A percentile compares a stretch with the other conserved stretches of the same genome.
phyloP scores from a whole-genome alignment of 2,797 vertebrate genomes.

The Cyprinella venusta region DNA sequence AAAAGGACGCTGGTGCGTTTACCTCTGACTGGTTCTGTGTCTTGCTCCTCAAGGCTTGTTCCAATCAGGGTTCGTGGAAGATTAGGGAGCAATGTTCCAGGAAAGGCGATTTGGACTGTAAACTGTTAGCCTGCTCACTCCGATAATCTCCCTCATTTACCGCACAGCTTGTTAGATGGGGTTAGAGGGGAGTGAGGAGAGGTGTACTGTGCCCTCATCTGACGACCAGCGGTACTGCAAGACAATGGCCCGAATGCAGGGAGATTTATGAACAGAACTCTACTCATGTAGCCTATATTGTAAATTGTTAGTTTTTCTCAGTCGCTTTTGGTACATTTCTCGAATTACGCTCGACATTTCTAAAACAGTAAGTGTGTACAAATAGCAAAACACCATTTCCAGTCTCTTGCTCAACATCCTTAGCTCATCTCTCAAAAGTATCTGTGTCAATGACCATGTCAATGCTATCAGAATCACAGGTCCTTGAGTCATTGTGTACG shows the following conservation, averaged over 20 bases:
- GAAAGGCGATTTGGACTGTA: slow-evolving; percentile 73
- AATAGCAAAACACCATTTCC: too few relatives aligned
- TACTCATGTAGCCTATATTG: not conserved
- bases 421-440: too few relatives aligned
- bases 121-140: slow-evolving; percentile 71
- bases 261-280: too few relatives aligned
- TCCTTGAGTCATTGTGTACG: too few relatives aligned
- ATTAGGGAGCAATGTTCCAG: slow-evolving; percentile 73
- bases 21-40: slow-evolving; percentile 31
- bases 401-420: too few relatives aligned
- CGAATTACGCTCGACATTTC: too few relatives aligned
- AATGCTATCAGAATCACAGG: too few relatives aligned
- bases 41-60: slow-evolving; percentile 63
- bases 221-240: slow-evolving; percentile 67
- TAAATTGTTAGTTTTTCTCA: too few relatives aligned
- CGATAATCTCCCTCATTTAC: slow-evolving; percentile 74
- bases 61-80: slow-evolving; percentile 68
- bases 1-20: slow-evolving; percentile 18
- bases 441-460: too few relatives aligned
- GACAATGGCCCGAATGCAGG: not conserved
- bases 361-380: too few relatives aligned
- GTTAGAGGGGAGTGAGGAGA: slow-evolving; percentile 21
- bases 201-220: slow-evolving; percentile 70
- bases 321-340: too few relatives aligned
- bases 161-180: slow-evolving; percentile 55